Evolutionary conservation across 2,113 vertebrate genomes (phyloP).

Genomic region (Oryzias curvinotus): DNA sequence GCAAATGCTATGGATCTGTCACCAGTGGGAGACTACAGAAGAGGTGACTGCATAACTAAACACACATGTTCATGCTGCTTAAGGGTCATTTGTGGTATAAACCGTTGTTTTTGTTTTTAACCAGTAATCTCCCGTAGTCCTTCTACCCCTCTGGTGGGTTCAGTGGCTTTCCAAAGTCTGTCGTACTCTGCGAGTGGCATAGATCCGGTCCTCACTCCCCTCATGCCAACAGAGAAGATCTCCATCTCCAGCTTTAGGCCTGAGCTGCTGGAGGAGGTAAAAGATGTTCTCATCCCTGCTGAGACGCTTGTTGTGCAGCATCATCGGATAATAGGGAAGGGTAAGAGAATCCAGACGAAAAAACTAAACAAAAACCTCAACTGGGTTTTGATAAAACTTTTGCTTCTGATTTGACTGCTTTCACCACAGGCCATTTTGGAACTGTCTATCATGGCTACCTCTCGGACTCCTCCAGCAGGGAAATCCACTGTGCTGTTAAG

Average conservation of each 20-base stretch:
- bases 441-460: conserved; percentile 93
- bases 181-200: conserved; percentile 54
- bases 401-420: not conserved
- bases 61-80: not conserved
- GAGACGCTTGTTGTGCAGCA: conserved; percentile 83
- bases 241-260: conserved; percentile 82
- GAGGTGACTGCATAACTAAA: conserved; percentile 58
- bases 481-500: conserved; percentile 91
- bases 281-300: conserved; percentile 91
- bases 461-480: conserved; percentile 77
- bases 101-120: conserved; percentile 10
- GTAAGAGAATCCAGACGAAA: conserved; percentile 59
- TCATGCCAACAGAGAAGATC: conserved; percentile 82
- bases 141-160: not conserved
- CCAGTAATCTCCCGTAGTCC: conserved; percentile 59
- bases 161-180: conserved; percentile 44
- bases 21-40: conserved; percentile 76
- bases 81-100: not conserved
- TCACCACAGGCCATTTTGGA: conserved; percentile 89
- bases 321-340: conserved; percentile 91
- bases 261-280: conserved; percentile 89
- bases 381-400: not conserved
- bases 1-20: conserved; percentile 64
- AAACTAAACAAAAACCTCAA: not conserved
- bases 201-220: conserved; percentile 75